These are phyloP conservation scores for Hippoglossus hippoglossus DNA, from an alignment of 2,797 vertebrate species.

Conservation along the genomic window DNA sequence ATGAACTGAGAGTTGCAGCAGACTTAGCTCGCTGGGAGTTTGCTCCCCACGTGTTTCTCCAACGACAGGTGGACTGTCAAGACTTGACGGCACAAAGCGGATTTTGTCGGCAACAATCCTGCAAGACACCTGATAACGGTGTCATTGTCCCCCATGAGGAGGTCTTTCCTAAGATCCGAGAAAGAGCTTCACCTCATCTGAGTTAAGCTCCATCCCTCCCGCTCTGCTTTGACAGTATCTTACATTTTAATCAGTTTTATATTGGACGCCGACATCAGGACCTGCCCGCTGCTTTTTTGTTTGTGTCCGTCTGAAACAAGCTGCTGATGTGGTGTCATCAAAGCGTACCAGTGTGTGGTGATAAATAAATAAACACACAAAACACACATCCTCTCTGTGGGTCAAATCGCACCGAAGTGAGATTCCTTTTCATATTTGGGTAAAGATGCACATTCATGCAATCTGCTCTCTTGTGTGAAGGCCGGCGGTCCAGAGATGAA, in stretches of 20 bases:
- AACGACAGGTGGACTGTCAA: conserved; percentile 44
- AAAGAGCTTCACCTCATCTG: conserved; percentile 51
- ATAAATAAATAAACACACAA: conserved; percentile 25
- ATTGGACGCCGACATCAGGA: conserved; percentile 20
- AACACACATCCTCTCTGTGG: conserved; percentile 12
- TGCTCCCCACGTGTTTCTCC: neutral
- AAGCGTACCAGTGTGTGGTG: conserved; percentile 24
- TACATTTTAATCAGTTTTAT: conserved; percentile 39
- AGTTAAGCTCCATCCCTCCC: conserved; percentile 42
- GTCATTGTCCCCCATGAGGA: conserved; percentile 55
- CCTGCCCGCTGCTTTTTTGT: conserved; percentile 28
- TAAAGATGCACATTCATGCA: conserved; percentile 46
- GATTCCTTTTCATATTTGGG: conserved; percentile 26
- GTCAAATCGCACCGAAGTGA: conserved; percentile 32
- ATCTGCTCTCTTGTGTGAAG: conserved; percentile 47
- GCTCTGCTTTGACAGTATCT: conserved; percentile 1
- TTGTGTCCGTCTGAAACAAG: conserved; percentile 25
- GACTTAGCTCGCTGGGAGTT: neutral
- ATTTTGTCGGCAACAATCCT: conserved; percentile 64
- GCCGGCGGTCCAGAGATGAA: conserved; percentile 36
- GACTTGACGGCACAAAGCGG: conserved; percentile 55
- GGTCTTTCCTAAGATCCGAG: conserved; percentile 54
- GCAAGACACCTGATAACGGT: conserved; percentile 67
- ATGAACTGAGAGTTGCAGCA: neutral
- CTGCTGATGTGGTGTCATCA: conserved; percentile 38